Evolutionary conservation across 2,113 vertebrate genomes (phyloP).

Genomic region (Oncorhynchus keta): DNA sequence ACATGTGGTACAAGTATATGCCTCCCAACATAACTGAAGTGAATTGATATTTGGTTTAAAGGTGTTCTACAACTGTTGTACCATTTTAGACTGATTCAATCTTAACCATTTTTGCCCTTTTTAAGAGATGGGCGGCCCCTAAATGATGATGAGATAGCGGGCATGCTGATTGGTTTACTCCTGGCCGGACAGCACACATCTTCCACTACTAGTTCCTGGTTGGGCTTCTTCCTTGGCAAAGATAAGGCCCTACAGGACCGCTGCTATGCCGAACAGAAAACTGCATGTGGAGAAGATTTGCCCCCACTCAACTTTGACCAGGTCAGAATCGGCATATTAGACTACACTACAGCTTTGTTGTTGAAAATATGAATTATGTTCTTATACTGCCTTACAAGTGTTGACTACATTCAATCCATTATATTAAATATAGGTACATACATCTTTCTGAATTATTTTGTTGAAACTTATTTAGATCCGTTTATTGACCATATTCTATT

Average conservation of each 20-base stretch:
- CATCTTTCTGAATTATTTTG: too few species aligned
- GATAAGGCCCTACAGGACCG: conserved; percentile 81
- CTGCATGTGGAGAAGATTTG: conserved; percentile 82
- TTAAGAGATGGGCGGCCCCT: conserved; percentile 81
- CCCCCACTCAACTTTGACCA: conserved; percentile 83
- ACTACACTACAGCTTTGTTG: background rate
- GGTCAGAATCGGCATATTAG: conserved; percentile 63
- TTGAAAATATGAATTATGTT: background rate
- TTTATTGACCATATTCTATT: too few species aligned
- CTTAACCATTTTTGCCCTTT: background rate
- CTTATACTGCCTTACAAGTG: background rate
- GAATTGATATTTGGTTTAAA: too few species aligned
- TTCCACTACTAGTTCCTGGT: conserved; percentile 94
- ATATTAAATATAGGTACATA: too few species aligned
- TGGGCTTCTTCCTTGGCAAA: conserved; percentile 92
- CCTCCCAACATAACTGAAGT: background rate
- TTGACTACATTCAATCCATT: too few species aligned
- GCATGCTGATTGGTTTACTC: conserved; percentile 93
- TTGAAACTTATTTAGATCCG: too few species aligned
- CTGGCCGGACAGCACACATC: conserved; percentile 96
- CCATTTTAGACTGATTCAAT: too few species aligned
- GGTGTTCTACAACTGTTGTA: too few species aligned
- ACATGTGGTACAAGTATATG: background rate
- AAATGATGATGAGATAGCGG: conserved; percentile 83
- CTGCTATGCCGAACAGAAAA: conserved; percentile 88